These are phyloP conservation scores for Ormyrus thymus DNA, from an alignment of 2,888 invertebrate genomes.

Conservation along the genomic window DNA sequence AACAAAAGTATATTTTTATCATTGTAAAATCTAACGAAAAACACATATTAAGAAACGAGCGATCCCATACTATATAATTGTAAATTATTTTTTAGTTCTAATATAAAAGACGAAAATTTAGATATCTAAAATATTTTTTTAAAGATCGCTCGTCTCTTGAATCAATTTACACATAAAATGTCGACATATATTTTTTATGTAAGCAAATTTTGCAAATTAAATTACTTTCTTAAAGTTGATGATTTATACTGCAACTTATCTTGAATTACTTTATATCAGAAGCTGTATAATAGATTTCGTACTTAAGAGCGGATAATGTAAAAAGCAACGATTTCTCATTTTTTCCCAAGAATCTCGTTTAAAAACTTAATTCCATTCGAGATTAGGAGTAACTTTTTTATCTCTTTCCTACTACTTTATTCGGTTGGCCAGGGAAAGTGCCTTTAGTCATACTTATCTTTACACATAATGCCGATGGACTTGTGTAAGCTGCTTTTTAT, in stretches of 20 bases:
- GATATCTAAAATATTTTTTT: neutral
- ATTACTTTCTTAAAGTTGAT: constrained; percentile 5
- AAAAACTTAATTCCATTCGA: constrained; percentile 60
- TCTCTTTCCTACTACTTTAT: constrained; percentile 32
- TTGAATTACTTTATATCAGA: constrained; percentile 9
- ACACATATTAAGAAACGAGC: constrained; percentile 24
- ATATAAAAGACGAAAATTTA: constrained; percentile 6
- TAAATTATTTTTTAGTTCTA: constrained; percentile 31
- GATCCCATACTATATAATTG: constrained; percentile 41
- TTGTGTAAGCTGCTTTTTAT: constrained; percentile 38
- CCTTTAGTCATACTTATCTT: constrained; percentile 47
- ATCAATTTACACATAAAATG: neutral
- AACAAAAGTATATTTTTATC: constrained; percentile 1
- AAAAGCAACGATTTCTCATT: constrained; percentile 29
- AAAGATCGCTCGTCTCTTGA: constrained; percentile 42
- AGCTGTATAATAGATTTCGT: constrained; percentile 39
- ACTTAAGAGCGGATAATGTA: constrained; percentile 21
- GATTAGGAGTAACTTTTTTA: constrained; percentile 15
- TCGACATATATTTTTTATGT: no score
- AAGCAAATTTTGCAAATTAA: no score
- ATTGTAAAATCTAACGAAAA: constrained; percentile 1
- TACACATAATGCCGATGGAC: constrained; percentile 35
- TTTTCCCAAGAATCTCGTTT: constrained; percentile 40
- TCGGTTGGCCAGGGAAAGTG: constrained; percentile 38
- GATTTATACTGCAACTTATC: neutral